phyloP scores from a whole-genome alignment of 2,113 vertebrate genomes.

The Caretta caretta region DNA sequence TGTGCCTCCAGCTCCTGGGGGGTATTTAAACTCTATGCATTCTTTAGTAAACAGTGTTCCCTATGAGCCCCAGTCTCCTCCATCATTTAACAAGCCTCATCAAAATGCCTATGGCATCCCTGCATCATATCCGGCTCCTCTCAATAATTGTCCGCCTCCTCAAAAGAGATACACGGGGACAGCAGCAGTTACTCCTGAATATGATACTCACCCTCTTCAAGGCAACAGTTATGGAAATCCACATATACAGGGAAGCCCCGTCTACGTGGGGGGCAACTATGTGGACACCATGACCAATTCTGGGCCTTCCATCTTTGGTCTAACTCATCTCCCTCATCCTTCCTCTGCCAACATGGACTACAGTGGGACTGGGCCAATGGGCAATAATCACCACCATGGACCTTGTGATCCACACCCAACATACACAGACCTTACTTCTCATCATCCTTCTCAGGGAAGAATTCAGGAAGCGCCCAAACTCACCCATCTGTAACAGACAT shows the following conservation, averaged over 20 bases:
- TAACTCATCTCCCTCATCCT: conserved; percentile 93
- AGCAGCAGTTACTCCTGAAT: conserved; percentile 91
- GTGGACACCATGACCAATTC: conserved; percentile 93
- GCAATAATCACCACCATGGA: conserved; percentile 94
- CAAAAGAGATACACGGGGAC: conserved; percentile 93
- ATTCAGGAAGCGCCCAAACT: conserved; percentile 99
- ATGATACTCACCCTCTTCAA: conserved; percentile 93
- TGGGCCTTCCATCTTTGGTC: conserved; percentile 93
- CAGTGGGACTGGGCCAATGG: conserved; percentile 91
- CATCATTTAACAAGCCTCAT: conserved; percentile 93
- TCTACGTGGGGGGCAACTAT: conserved; percentile 95
- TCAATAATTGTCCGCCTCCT: conserved; percentile 92
- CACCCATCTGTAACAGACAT: conserved; percentile 94
- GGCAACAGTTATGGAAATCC: conserved; percentile 93
- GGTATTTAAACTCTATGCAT: conserved; percentile 98
- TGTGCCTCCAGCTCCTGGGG: conserved; percentile 85
- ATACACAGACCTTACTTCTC: conserved; percentile 97
- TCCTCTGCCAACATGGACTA: conserved; percentile 94
- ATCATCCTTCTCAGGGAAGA: conserved; percentile 99
- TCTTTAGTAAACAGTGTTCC: conserved; percentile 95
- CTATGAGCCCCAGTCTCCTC: conserved; percentile 94
- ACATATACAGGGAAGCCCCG: conserved; percentile 96
- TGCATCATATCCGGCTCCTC: conserved; percentile 89
- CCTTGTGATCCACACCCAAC: conserved; percentile 93
- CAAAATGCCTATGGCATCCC: conserved; percentile 92